A percentile compares a stretch with the other conserved stretches of the same genome.
Evolutionary conservation across 2,797 vertebrate genomes (phyloP).

Genomic region (Fringilla coelebs): DNA sequence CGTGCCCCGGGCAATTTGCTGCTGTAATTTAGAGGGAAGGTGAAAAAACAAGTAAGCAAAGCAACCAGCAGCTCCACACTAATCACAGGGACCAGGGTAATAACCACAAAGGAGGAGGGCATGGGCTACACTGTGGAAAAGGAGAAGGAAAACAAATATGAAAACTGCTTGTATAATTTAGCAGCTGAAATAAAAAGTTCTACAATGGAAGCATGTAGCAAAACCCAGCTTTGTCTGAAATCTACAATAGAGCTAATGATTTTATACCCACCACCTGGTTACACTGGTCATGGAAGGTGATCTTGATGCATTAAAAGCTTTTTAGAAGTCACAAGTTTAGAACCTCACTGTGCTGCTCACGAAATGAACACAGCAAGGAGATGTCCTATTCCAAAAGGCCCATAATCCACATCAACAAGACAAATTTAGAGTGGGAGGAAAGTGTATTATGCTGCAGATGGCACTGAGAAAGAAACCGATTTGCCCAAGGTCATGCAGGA

Average conservation of each 20-base stretch:
- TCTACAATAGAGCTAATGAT: background rate
- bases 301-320: background rate
- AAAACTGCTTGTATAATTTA: background rate
- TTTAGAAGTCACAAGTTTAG: background rate
- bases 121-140: background rate
- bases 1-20: background rate
- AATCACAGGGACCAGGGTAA: background rate
- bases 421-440: constrained; percentile 60
- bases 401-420: background rate
- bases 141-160: background rate
- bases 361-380: background rate
- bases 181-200: background rate
- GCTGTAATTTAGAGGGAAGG: constrained; percentile 43
- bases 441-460: constrained; percentile 54
- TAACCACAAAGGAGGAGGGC: background rate
- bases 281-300: background rate
- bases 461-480: constrained; percentile 49
- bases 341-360: background rate
- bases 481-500: constrained; percentile 60
- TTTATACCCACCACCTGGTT: background rate
- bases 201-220: background rate
- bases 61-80: background rate
- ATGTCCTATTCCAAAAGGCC: constrained; percentile 13
- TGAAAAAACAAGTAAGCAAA: constrained; percentile 18
- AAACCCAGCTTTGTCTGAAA: background rate